Percentiles rank a stretch among this genome's conserved stretches.
These are phyloP conservation scores for Tenthredo distinguenda DNA, from an alignment of 2,888 invertebrate species.

Conservation along the genomic window DNA sequence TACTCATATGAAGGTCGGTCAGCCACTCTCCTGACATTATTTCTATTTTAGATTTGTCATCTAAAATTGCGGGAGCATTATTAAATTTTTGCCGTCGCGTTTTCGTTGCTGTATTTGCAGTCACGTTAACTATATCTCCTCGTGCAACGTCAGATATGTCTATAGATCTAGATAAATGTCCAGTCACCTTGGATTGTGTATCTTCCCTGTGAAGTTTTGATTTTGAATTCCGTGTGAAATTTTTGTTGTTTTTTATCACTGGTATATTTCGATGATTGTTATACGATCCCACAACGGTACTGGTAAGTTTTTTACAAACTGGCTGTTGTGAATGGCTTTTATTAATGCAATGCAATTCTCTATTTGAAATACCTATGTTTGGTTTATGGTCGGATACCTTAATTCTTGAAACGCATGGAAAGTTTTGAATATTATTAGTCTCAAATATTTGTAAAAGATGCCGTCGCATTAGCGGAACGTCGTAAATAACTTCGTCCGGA, in stretches of 20 bases:
- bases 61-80: not conserved
- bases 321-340: not conserved
- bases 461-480: no score
- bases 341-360: not conserved
- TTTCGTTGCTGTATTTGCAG: not conserved
- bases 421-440: conserved; percentile 2
- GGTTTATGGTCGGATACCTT: not conserved
- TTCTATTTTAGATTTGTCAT: not conserved
- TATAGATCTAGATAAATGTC: not conserved
- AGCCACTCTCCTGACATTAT: conserved; percentile 25
- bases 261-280: not conserved
- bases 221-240: no score
- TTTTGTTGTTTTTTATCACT: not conserved
- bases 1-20: conserved; percentile 52
- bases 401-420: conserved; percentile 21
- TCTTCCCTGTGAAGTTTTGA: no score
- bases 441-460: not conserved
- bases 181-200: no score
- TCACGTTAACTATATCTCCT: not conserved
- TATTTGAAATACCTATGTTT: not conserved
- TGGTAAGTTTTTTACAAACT: not conserved
- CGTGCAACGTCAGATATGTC: not conserved
- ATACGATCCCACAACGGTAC: no score
- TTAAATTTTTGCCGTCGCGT: not conserved
- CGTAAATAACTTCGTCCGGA: no score